Base-by-base conservation (phyloP, 2,113 vertebrate genomes). In the Pampusana beccarii region DNA sequence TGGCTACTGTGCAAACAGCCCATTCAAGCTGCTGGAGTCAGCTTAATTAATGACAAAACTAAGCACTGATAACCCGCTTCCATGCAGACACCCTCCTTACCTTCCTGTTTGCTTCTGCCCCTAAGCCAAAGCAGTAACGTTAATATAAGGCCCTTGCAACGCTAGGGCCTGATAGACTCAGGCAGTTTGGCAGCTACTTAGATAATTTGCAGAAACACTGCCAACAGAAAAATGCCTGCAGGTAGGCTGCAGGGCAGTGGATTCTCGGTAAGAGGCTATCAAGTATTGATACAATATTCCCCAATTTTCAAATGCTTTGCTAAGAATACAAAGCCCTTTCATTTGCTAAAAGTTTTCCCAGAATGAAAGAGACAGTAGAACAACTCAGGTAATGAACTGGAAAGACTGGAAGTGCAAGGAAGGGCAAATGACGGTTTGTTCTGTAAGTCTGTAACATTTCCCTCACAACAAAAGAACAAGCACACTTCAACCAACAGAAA, bases 401-500 rank as follows among this genome's bases (percentile, higher is more conserved):
- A 87, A 87, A 84, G 21, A 23, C 28, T 60, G 38, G 18, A 58
- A 64, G 21, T 18, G 25, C 75, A 60, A 78, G 58, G 5, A 87
- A 60, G 26, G 74, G 24, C 9, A 28, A 74, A 70, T 5, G 2
- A 51, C 19, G 26, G 0, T 0, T 44, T n/a, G 9, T 15, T 60
- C 48, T 60, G 6, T 56, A 64, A 80, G 24, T 7, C 24, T 1
- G 0, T 24, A 56, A 84, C 11, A 42, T 40, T 69, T 84, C 31
- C 11, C n/a, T 80, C 20, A 1, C 9, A 29, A 42, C 9, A 61
- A 36, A 4, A 80, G 34, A 42, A 5, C 48, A 66, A 67, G 19
- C 4, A 21, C 11, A 11, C 66, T 51, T 72, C 19, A 54, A 66
- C 11, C 26, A 53, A 21, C 2, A 79, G 12, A 85, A 78, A 86